These are phyloP conservation scores for Therioaphis trifolii DNA, from an alignment of 2,888 invertebrate species.

Conservation along the genomic window DNA sequence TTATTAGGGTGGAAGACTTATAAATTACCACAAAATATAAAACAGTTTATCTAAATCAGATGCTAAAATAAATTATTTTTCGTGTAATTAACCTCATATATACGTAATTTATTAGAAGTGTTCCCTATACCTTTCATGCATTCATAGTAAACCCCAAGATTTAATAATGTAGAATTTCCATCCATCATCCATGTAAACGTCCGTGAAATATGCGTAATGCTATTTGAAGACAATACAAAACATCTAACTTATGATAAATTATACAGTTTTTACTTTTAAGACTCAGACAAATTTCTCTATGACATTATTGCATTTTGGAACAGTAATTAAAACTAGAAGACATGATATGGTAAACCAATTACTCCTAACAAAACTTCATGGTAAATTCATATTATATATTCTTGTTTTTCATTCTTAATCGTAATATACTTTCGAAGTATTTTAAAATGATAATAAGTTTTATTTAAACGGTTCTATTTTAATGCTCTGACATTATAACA, in stretches of 20 bases:
- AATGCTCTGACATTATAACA: too few relatives aligned
- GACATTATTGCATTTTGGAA: too few relatives aligned
- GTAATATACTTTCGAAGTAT: too few relatives aligned
- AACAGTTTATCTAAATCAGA: background rate
- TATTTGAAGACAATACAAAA: constrained; percentile 26
- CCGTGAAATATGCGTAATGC: constrained; percentile 27
- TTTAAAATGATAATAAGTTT: too few relatives aligned
- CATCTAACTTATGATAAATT: background rate
- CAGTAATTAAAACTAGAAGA: too few relatives aligned
- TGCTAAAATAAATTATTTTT: background rate
- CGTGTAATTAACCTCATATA: background rate
- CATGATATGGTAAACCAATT: too few relatives aligned
- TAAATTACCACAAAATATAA: too few relatives aligned
- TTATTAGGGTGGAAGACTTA: too few relatives aligned
- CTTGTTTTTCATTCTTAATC: too few relatives aligned
- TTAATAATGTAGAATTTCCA: constrained; percentile 33
- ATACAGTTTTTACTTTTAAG: background rate
- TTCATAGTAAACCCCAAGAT: background rate
- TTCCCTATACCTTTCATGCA: background rate
- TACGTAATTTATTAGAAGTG: background rate
- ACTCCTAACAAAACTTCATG: too few relatives aligned
- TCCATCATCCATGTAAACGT: constrained; percentile 30
- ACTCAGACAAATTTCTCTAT: background rate
- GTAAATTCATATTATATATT: too few relatives aligned
- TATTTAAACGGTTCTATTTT: too few relatives aligned